Conservation (phyloP, 2,113 vertebrate species). For the Ptilorrhoa leucosticta region DNA sequence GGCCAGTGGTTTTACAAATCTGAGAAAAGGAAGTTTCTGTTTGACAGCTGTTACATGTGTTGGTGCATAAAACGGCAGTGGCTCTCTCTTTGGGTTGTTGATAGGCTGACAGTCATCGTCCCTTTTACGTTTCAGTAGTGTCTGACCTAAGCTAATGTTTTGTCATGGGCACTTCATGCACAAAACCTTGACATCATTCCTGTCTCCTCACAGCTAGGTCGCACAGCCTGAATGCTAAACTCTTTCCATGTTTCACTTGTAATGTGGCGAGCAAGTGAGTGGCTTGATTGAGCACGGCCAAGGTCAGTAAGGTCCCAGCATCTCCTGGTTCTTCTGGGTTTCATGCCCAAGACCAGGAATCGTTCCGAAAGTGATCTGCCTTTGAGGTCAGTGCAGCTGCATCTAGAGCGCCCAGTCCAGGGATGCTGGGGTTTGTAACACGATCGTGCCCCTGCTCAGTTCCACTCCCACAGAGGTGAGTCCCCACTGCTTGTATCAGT, state of each 20-base stretch:
- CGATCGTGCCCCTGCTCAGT: rapidly evolving
- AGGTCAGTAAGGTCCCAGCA: rapidly evolving
- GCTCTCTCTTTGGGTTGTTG: background rate
- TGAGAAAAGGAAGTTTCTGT: background rate
- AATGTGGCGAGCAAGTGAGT: rapidly evolving
- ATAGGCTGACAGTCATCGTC: background rate
- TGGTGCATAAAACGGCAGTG: background rate
- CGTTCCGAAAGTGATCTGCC: rapidly evolving
- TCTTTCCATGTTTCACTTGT: background rate
- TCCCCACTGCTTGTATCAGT: background rate
- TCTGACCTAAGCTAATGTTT: background rate
- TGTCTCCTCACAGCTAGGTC: background rate
- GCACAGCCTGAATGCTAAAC: background rate
- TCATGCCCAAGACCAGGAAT: background rate
- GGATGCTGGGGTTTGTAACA: background rate
- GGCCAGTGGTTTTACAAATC: background rate
- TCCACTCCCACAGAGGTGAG: background rate
- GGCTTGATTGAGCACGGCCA: background rate
- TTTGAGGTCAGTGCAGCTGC: background rate
- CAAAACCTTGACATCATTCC: background rate
- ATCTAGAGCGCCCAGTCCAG: rapidly evolving
- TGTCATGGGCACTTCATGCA: background rate
- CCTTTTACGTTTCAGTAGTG: background rate
- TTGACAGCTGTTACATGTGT: background rate
- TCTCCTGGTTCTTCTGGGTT: background rate